phyloP scores from a whole-genome alignment of 2,888 invertebrate genomes.

The Synergus laeviventris region DNA sequence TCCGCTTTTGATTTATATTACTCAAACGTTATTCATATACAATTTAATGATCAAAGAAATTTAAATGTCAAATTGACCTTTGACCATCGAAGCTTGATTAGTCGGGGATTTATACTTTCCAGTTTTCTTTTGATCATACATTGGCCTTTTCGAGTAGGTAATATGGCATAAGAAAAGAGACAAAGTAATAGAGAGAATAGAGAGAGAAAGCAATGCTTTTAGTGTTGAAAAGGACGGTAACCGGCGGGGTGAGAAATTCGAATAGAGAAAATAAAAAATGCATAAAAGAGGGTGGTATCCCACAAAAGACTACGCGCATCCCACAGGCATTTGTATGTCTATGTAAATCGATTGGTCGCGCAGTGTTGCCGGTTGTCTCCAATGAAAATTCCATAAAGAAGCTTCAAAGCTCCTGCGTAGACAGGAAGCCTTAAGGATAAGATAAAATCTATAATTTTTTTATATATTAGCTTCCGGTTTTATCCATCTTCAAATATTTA shows the following conservation, averaged over 20 bases:
- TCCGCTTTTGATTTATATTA: not conserved
- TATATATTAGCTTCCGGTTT: not conserved
- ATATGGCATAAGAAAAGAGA: constrained; percentile 31
- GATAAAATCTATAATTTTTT: not conserved
- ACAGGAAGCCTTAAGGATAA: not conserved
- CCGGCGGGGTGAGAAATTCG: constrained; percentile 19
- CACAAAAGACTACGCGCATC: constrained; percentile 48
- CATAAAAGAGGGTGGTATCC: constrained; percentile 42
- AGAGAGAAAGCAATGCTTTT: constrained; percentile 36
- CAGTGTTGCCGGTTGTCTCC: constrained; percentile 58
- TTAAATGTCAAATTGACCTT: not conserved
- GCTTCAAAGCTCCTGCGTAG: constrained; percentile 29
- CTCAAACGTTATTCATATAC: not conserved
- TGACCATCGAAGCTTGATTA: not conserved
- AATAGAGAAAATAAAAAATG: constrained; percentile 43
- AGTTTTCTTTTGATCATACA: constrained; percentile 1
- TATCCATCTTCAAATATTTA: not conserved
- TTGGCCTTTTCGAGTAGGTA: constrained; percentile 6
- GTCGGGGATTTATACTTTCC: not conserved
- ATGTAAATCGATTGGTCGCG: constrained; percentile 62
- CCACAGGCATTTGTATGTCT: constrained; percentile 55
- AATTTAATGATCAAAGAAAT: not conserved
- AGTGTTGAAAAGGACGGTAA: constrained; percentile 1
- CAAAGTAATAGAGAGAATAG: constrained; percentile 30
- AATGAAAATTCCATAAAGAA: constrained; percentile 55